phyloP scores from a whole-genome alignment of 2,888 invertebrate species.

The Ophioninae sp. region DNA sequence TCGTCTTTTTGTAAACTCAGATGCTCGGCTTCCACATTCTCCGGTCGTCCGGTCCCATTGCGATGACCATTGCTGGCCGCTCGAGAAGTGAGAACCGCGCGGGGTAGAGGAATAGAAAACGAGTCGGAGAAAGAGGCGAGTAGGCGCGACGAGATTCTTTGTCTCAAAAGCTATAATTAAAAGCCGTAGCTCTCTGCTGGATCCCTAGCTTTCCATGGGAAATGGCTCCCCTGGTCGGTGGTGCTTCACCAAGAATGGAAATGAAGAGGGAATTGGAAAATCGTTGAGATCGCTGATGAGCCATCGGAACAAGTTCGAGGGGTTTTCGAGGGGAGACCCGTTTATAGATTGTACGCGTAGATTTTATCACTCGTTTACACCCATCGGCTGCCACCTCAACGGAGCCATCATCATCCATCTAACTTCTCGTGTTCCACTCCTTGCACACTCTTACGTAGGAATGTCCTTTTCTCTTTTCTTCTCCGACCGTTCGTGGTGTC shows the following conservation, averaged over 20 bases:
- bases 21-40: constrained; percentile 51
- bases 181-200: constrained; percentile 65
- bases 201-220: constrained; percentile 47
- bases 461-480: constrained; percentile 14
- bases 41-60: constrained; percentile 17
- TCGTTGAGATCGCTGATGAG: constrained; percentile 62
- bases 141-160: constrained; percentile 69
- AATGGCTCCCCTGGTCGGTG: constrained; percentile 26
- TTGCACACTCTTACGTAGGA: neutral
- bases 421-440: constrained; percentile 51
- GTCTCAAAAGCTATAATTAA: constrained; percentile 76
- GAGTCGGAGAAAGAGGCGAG: constrained; percentile 10
- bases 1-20: constrained; percentile 4
- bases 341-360: constrained; percentile 59
- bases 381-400: constrained; percentile 77
- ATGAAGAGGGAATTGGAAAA: constrained; percentile 58
- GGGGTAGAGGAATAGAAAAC: neutral
- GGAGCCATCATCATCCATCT: constrained; percentile 70
- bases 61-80: constrained; percentile 29
- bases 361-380: constrained; percentile 79
- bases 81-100: constrained; percentile 19
- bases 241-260: neutral
- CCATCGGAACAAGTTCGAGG: constrained; percentile 1
- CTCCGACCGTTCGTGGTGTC: constrained; percentile 44
- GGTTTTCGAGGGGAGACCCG: constrained; percentile 13